These are phyloP conservation scores for Chaitophorus viminalis DNA, from an alignment of 2,888 invertebrate genomes.

Conservation along the genomic window DNA sequence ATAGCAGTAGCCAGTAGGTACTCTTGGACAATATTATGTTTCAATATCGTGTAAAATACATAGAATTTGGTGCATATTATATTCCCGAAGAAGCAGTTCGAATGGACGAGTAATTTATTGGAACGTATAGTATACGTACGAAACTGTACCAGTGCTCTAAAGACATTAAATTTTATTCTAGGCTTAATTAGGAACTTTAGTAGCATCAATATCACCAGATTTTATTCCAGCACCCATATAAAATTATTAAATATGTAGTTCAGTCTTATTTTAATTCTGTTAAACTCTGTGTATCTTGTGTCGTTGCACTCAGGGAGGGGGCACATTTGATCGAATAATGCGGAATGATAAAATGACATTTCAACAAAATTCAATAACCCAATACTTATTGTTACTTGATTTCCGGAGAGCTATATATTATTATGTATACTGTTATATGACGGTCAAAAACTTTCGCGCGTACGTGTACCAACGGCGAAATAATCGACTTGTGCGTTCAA, in stretches of 20 bases:
- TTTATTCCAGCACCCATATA: conserved; percentile 59
- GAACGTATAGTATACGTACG: conserved; percentile 19
- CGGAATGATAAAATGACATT: no score
- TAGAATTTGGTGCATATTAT: conserved; percentile 21
- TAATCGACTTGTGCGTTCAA: no score
- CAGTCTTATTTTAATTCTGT: conserved; percentile 57
- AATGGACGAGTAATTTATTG: background rate
- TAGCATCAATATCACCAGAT: conserved; percentile 54
- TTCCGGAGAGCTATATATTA: no score
- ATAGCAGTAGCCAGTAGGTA: no score
- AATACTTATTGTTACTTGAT: no score
- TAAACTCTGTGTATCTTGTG: background rate
- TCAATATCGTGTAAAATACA: background rate
- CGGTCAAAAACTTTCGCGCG: no score
- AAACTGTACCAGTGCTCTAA: background rate
- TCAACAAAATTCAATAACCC: no score
- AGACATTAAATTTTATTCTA: background rate
- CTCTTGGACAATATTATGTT: background rate
- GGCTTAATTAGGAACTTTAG: conserved; percentile 59
- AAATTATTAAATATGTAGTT: conserved; percentile 42
- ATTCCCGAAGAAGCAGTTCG: conserved; percentile 10
- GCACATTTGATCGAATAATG: no score
- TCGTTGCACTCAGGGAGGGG: no score
- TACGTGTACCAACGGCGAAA: no score
- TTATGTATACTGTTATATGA: no score